These are phyloP conservation scores for Pluvianellus socialis DNA, from an alignment of 2,113 vertebrate genomes.

Conservation along the genomic window DNA sequence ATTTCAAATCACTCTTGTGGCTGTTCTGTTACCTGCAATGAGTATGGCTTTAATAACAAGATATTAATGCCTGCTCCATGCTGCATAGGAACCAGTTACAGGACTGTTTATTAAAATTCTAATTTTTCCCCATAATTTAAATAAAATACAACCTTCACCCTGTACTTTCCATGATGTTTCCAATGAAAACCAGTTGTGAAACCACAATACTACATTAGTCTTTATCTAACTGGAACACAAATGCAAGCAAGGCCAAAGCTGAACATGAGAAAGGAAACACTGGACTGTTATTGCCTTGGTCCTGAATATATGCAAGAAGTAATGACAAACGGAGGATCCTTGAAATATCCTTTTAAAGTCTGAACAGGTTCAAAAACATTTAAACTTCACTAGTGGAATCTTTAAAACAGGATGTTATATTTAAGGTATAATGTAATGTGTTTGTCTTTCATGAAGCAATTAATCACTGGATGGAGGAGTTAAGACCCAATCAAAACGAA, in stretches of 20 bases:
- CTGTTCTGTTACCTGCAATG: neutral
- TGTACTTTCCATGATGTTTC: neutral
- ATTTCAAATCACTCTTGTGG: neutral
- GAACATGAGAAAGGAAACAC: neutral
- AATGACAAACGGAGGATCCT: neutral
- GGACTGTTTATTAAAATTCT: neutral
- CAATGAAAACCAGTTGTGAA: neutral
- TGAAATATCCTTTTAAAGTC: constrained; percentile 16
- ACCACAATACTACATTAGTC: neutral
- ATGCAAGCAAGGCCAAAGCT: neutral
- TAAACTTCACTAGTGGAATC: constrained; percentile 35
- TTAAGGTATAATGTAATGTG: constrained; percentile 61
- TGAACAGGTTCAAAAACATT: constrained; percentile 43
- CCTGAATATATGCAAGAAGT: neutral
- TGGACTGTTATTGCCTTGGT: neutral
- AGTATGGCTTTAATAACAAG: neutral
- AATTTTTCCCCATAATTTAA: neutral
- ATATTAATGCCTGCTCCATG: neutral
- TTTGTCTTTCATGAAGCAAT: constrained; percentile 59
- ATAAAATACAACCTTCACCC: neutral
- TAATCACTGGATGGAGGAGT: constrained; percentile 47
- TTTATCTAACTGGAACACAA: neutral
- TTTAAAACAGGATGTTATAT: constrained; percentile 66
- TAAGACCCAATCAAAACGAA: constrained; percentile 63
- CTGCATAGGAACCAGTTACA: neutral